Percentiles rank a stretch among this genome's conserved stretches.
Evolutionary conservation across 2,113 vertebrate genomes (phyloP).

Genomic region (Hyperopisus bebe): DNA sequence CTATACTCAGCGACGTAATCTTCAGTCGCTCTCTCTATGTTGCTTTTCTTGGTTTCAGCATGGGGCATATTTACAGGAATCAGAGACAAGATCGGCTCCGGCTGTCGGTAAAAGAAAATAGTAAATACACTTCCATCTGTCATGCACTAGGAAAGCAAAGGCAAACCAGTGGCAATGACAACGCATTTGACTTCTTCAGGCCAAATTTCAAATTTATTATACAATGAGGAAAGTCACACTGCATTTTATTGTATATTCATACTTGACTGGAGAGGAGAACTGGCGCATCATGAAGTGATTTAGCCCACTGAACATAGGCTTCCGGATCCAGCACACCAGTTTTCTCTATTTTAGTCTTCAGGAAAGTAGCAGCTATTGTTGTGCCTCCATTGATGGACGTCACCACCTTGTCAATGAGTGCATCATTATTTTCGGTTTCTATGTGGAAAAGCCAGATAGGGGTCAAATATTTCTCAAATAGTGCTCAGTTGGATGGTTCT

Average conservation of each 20-base stretch:
- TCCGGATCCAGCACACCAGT: conserved; percentile 45
- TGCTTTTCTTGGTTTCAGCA: conserved; percentile 58
- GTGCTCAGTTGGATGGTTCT: background rate
- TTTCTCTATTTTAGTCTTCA: conserved; percentile 60
- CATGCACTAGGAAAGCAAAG: background rate
- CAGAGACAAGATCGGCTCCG: conserved; percentile 67
- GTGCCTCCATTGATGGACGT: conserved; percentile 72
- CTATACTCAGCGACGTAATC: conserved; percentile 77
- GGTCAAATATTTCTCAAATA: background rate
- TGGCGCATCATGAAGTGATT: conserved; percentile 59
- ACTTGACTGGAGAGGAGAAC: conserved; percentile 62
- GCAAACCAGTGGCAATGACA: background rate
- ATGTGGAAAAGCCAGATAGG: background rate
- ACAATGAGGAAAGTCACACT: background rate
- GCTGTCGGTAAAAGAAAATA: conserved; percentile 43
- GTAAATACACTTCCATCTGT: background rate
- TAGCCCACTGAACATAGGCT: conserved; percentile 68
- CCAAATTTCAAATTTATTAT: background rate
- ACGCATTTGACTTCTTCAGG: background rate
- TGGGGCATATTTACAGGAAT: conserved; percentile 64
- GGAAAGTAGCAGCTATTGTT: conserved; percentile 45
- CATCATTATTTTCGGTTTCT: conserved; percentile 26
- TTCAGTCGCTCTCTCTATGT: conserved; percentile 65
- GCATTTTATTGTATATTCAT: conserved; percentile 13
- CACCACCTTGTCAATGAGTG: conserved; percentile 67